Base-by-base conservation (phyloP, 2,797 vertebrate species). In the Kryptolebias ocellatus region DNA sequence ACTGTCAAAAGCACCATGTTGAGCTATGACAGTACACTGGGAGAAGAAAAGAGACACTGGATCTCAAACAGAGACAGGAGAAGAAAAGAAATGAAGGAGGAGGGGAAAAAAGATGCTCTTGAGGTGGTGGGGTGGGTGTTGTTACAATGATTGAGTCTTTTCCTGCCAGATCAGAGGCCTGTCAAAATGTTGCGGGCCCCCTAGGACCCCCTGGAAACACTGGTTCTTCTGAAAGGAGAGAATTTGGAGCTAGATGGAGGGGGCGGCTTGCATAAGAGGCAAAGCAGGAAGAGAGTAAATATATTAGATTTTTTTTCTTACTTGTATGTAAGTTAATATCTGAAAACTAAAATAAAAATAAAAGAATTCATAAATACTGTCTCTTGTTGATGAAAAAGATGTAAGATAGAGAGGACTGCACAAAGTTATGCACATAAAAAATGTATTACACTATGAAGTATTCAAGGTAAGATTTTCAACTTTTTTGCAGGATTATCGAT, bases 101-200 rank as follows among this genome's bases (percentile, higher is more conserved):
- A 14, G 11, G 34, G 15, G 18, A 54, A 67, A 72, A 81, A 80
- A 71, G 60, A 64, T 77, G 76, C 34, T 78, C 81, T 82, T 78
- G 80, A 77, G 67, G 79, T 60, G 55, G 76, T 76, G 70, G 70
- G 82, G 83, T 87, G 88, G 81, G 84, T 85, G 87, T 83, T 88
- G 85, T 86, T 86, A 75, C 82, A 87, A 75, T 89, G 88, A 91
- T 87, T 90, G 85, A 90, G 86, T 87, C 87, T 90, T 91, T 87
- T 85, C 83, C 85, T 90, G 88, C 79, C 83, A 87, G 84, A 91
- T 89, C 85, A 92, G 84, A 90, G 86, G 84, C 53, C 80, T 90
- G 87, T 91, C 89, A 88, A 82, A 88, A 78, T 70, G 75, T 68
- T 44, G 76, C 79, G 76, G 72, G 84, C 58, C 84, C 83, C 82